Evolutionary conservation across 1,140 invertebrate genomes (phyloP).

Genomic region (Acromyrmex charruanus): DNA sequence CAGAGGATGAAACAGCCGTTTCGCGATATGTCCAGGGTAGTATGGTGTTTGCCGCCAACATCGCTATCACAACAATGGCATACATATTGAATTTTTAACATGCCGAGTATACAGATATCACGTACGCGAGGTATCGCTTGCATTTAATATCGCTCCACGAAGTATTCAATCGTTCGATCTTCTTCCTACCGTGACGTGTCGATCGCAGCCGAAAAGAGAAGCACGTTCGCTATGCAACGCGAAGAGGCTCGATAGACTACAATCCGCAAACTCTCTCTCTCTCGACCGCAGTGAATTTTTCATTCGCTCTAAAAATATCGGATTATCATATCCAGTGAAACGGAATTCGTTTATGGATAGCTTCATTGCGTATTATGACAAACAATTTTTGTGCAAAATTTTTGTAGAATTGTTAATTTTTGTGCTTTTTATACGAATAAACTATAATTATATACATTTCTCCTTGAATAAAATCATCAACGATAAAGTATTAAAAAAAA

Average conservation of each 20-base stretch:
- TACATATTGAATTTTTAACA: slow-evolving; percentile 58
- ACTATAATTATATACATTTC: background rate
- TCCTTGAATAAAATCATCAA: background rate
- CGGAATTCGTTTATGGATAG: background rate
- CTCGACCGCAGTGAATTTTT: slow-evolving; percentile 47
- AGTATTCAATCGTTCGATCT: slow-evolving; percentile 63
- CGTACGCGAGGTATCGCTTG: slow-evolving; percentile 55
- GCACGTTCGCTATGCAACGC: background rate
- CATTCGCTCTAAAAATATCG: slow-evolving; percentile 19
- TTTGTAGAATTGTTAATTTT: slow-evolving; percentile 4
- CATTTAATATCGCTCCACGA: slow-evolving; percentile 60
- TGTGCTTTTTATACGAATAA: slow-evolving; percentile 3
- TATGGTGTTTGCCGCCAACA: slow-evolving; percentile 42
- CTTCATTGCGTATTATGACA: background rate
- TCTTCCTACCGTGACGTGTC: slow-evolving; percentile 12
- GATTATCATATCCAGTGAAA: background rate
- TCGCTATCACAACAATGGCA: slow-evolving; percentile 25
- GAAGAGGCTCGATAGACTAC: slow-evolving; percentile 12
- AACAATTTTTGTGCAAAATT: background rate
- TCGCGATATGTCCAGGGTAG: slow-evolving; percentile 10
- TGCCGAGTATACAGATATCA: slow-evolving; percentile 38
- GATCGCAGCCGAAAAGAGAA: slow-evolving; percentile 19
- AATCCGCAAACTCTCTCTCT: slow-evolving; percentile 13
- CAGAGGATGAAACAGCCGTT: slow-evolving; percentile 35
- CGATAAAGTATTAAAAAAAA: background rate